These are phyloP conservation scores for Bombus sylvicola DNA, from an alignment of 1,140 invertebrate genomes.

Conservation along the genomic window DNA sequence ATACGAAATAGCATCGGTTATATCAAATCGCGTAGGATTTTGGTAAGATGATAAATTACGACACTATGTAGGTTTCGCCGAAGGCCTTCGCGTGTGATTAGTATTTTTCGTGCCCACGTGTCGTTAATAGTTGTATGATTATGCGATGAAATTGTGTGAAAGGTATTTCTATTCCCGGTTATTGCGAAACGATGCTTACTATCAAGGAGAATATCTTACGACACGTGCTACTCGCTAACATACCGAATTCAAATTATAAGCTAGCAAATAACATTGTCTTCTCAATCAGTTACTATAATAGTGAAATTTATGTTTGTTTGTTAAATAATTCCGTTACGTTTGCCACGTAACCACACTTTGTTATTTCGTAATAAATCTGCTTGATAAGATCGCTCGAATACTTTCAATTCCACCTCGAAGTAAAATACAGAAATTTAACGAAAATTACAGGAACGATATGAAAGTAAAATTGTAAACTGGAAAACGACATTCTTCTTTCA, in stretches of 20 bases:
- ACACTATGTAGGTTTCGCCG: background rate
- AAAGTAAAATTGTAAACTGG: too few relatives aligned
- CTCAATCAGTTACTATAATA: background rate
- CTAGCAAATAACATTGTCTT: background rate
- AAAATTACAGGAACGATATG: too few relatives aligned
- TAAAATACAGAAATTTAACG: background rate
- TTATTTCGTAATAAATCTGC: background rate
- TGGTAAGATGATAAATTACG: background rate
- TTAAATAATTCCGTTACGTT: background rate
- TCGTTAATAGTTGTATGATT: background rate
- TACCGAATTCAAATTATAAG: too few relatives aligned
- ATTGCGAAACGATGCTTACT: conserved; percentile 1
- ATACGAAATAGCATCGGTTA: background rate
- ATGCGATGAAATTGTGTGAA: background rate
- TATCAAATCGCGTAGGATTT: background rate
- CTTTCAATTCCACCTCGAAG: background rate
- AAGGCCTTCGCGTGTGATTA: background rate
- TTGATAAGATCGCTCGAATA: too few relatives aligned
- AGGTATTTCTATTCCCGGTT: background rate
- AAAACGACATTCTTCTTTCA: too few relatives aligned
- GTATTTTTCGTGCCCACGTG: conserved; percentile 9
- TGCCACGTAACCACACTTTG: too few relatives aligned
- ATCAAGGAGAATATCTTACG: background rate
- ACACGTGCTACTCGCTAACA: background rate
- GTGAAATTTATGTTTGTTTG: background rate